These are phyloP conservation scores for Lepidurus apus DNA, from an alignment of 1,140 invertebrate species.

Conservation along the genomic window DNA sequence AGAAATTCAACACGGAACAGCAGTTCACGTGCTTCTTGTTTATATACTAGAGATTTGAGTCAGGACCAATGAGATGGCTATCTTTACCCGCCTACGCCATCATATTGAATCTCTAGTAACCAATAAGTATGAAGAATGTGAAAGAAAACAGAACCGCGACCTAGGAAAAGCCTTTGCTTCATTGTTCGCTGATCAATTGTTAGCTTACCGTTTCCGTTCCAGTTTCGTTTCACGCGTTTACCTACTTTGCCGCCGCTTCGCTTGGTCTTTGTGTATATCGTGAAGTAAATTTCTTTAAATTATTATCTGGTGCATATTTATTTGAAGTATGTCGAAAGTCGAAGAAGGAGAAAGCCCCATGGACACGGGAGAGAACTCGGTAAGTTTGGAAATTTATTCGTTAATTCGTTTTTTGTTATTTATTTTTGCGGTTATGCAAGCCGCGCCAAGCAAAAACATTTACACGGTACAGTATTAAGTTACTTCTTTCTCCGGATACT, in stretches of 20 bases:
- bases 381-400: constrained; percentile 23
- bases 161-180: too few relatives aligned
- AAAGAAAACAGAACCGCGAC: too few relatives aligned
- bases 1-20: too few relatives aligned
- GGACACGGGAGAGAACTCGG: constrained; percentile 38
- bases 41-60: too few relatives aligned
- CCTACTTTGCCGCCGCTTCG: neutral
- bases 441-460: neutral
- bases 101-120: too few relatives aligned
- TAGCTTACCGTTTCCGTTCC: neutral
- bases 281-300: neutral
- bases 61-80: too few relatives aligned
- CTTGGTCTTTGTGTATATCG: neutral
- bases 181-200: neutral
- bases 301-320: neutral
- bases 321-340: constrained; percentile 35
- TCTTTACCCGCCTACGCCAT: too few relatives aligned
- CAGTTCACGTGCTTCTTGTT: too few relatives aligned
- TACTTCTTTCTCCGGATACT: neutral
- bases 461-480: neutral
- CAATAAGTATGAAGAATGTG: too few relatives aligned
- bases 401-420: neutral
- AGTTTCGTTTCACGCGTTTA: neutral
- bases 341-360: constrained; percentile 36
- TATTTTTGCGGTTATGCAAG: neutral